phyloP scores from a whole-genome alignment of 2,888 invertebrate species.

The Leptopilina drosophilae region DNA sequence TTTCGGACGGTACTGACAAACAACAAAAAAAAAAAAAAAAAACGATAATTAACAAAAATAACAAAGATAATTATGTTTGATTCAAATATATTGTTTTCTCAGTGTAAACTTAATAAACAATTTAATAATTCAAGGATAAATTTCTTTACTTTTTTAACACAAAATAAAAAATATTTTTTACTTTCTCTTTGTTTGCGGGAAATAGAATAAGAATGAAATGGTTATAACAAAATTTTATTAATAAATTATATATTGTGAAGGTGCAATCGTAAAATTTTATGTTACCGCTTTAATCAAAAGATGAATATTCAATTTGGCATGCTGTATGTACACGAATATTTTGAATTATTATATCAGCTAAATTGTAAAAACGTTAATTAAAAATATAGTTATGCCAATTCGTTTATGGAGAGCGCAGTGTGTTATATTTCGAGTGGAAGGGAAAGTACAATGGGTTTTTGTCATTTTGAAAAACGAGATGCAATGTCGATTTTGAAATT shows the following conservation, averaged over 20 bases:
- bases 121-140: no score
- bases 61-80: no score
- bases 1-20: no score
- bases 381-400: constrained; percentile 4
- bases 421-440: neutral
- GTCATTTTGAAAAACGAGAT: constrained; percentile 4
- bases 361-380: constrained; percentile 28
- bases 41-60: no score
- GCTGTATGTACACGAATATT: neutral
- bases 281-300: neutral
- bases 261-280: neutral
- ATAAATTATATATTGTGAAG: neutral
- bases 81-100: no score
- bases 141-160: no score
- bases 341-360: neutral
- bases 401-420: neutral
- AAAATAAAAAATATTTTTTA: no score
- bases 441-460: constrained; percentile 9
- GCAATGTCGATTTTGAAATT: constrained; percentile 7
- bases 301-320: neutral
- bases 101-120: no score
- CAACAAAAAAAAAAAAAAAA: no score
- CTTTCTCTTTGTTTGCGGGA: no score
- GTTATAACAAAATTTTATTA: neutral
- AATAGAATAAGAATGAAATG: neutral